Base-by-base conservation (phyloP, 2,888 invertebrate species). In the Sycophila texana region DNA sequence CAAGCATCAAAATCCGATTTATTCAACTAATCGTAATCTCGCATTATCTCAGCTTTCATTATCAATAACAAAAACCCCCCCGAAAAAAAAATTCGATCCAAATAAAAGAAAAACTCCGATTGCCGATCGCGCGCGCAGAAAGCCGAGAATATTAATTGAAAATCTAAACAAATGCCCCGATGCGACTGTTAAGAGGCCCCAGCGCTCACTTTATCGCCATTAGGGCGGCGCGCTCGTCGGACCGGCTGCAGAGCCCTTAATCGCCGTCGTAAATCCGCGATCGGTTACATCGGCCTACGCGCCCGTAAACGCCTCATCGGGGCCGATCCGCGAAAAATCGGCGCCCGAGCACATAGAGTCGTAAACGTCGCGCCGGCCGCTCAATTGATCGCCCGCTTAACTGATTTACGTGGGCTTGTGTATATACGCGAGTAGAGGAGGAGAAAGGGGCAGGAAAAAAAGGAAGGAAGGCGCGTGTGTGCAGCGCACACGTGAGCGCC, bases 11-110 rank as follows among this genome's bases (percentile, higher is more conserved):
- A 14, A 26, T 4, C 58, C 7, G 26, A 51, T 51, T 55, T 47
- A 22, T 39, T 4, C 57, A 61, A 39, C 51, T 49, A 63, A 71
- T 77, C 77, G 65, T 77, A 77, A 77, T 65, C 65, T 49, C 26
- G 51, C 57, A 70, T 77, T 77, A 77, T 18, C 13, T 51, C 20
- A 20, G 30, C 70, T 39, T 39, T 39, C 7, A 5, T 39, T 39
- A 39, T 39, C 39, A 39, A 0, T 4, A 39, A 4, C 7, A 39
- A 39, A 39, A 39, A 39, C n/a, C n/a, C n/a, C n/a, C n/a, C n/a
- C n/a, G n/a, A 39, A 39, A 39, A 39, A 39, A 7, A 7, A 0
- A 39, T 7, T 39, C 39, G 7, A 39, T 39, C 39, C 4, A 5
- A 39, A 7, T 0, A 39, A 39, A 39, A 39, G 4, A 39, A 4